Conservation (phyloP, 2,888 invertebrate genomes). For the Cheilosia urbana region DNA sequence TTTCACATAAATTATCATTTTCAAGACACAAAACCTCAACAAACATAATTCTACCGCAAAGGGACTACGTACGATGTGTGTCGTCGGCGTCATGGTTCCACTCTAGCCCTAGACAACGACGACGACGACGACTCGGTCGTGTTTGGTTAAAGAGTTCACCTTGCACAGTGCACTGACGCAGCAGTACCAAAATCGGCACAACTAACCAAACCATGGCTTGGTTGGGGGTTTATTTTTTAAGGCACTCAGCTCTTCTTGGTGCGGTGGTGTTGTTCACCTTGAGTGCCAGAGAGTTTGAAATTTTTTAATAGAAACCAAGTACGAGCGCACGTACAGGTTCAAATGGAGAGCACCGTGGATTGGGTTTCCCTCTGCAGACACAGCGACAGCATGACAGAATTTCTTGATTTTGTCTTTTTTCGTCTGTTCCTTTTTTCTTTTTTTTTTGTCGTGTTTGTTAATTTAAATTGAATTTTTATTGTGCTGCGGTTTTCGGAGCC, state of each 20-base stretch:
- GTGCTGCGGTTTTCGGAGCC: constrained; percentile 52
- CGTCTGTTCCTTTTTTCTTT: background rate
- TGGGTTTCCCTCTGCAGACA: constrained; percentile 37
- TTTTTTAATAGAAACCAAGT: constrained; percentile 28
- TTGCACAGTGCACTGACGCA: constrained; percentile 36
- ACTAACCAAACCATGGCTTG: constrained; percentile 49
- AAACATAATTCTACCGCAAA: constrained; percentile 55
- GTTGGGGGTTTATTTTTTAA: background rate
- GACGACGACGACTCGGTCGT: constrained; percentile 11
- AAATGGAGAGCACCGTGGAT: constrained; percentile 12
- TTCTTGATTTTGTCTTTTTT: constrained; percentile 23
- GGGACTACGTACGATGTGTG: constrained; percentile 23
- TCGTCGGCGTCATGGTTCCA: constrained; percentile 34
- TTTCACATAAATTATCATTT: constrained; percentile 73
- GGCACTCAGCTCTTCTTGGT: constrained; percentile 18
- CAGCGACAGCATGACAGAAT: constrained; percentile 25
- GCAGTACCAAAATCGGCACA: constrained; percentile 53
- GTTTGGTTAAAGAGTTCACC: constrained; percentile 57
- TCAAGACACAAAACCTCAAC: constrained; percentile 55
- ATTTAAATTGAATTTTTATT: constrained; percentile 58
- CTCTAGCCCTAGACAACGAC: constrained; percentile 21
- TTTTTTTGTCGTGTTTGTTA: constrained; percentile 7
- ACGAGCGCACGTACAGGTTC: background rate
- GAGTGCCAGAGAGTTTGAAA: constrained; percentile 42
- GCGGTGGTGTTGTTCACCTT: constrained; percentile 43